Base-by-base conservation (phyloP, 1,140 invertebrate genomes). In the Nautilus pompilius region DNA sequence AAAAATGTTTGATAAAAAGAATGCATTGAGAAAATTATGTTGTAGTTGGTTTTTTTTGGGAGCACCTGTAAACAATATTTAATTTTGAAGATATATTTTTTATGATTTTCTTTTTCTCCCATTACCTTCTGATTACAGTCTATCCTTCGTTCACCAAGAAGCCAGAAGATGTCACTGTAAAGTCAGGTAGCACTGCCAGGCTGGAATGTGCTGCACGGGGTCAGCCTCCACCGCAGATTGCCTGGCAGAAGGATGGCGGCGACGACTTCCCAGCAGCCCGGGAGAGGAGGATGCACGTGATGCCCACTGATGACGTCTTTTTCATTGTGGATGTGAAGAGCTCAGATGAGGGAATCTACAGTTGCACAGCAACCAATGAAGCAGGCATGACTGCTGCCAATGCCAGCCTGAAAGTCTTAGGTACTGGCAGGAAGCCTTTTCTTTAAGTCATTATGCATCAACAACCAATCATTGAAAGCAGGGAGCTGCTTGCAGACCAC, bases 181-280 rank as follows among this genome's bases (percentile, higher is more conserved):
- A 89, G 78, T 89, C 91, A 22, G 93, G 93, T 5, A 89, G 88
- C 63, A 93, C 89, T n/a, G 94, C 92, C 0, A 88, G 89, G 49
- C 83, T 98, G 5, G 92, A 94, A 70, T 98, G 96, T 86, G 91
- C 92, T 2, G 95, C 95, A 13, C 87, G 87, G 61, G 96, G 95
- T 2, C 90, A 92, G 70, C 95, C 95, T 0, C 82, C 85, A 28
- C 95, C 95, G 33, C 89, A 93, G 80, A 93, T 96, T 67, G 89
- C 91, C 5, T 93, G 95, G 89, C 90, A 93, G 73, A 97, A 98
- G 82, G 94, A 96, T 84, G 82, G 80, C n/a, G 81, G 80, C 5
- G 91, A 92, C 78, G 91, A 96, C 80, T 98, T 99, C 80, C 95
- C 95, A 10, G 95, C 96, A 8, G 95, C 95, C 17, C 86, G 90